Conservation (phyloP, 53 echinoderm and acorn worm species). For the Temnopleurus reevesii region DNA sequence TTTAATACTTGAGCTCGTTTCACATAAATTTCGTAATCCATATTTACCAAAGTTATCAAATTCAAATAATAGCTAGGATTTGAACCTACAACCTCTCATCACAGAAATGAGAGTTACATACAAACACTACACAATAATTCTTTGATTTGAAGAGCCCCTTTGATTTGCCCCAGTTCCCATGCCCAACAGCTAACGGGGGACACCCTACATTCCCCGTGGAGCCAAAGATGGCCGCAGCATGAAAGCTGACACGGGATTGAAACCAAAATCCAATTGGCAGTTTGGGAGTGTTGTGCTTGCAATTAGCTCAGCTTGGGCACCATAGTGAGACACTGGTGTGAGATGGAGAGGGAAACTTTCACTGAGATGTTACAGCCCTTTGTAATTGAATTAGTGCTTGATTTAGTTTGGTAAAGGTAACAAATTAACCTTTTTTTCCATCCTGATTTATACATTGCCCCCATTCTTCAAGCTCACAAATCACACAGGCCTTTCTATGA, state of each 20-base stretch:
- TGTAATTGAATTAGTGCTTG: not conserved
- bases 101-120: no score
- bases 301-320: conserved; percentile 46
- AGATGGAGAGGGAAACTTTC: conserved; percentile 31
- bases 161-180: conserved; percentile 20
- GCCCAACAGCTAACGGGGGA: not conserved
- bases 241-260: conserved; percentile 52
- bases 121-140: no score
- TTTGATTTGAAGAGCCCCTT: not conserved
- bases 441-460: not conserved
- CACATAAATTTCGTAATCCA: no score
- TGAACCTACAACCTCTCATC: no score
- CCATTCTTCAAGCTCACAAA: not conserved
- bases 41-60: no score
- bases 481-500: not conserved
- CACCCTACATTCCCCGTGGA: conserved; percentile 13
- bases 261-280: conserved; percentile 52
- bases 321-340: conserved; percentile 30
- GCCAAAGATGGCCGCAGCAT: conserved; percentile 27
- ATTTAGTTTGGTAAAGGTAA: not conserved
- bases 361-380: conserved; percentile 34
- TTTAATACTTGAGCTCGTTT: no score
- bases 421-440: conserved; percentile 31
- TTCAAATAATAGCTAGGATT: no score
- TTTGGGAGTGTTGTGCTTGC: conserved; percentile 49